Conservation (phyloP, 2,888 invertebrate genomes). For the Monopis laevigella region DNA sequence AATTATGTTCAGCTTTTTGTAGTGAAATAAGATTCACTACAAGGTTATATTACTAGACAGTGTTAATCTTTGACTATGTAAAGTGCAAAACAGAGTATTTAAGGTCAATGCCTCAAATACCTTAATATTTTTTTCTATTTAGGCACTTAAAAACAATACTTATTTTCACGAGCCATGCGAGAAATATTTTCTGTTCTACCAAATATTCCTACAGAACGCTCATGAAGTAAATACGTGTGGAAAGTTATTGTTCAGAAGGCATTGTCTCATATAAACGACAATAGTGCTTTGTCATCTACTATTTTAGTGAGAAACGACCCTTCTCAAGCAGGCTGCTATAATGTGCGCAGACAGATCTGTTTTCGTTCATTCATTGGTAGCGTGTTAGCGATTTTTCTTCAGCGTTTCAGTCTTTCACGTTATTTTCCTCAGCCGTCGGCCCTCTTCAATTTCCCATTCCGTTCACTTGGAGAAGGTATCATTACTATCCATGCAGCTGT, state of each 20-base stretch:
- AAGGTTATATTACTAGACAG: too few species aligned
- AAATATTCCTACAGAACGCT: conserved; percentile 4
- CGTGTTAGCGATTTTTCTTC: conserved; percentile 30
- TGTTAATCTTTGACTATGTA: too few species aligned
- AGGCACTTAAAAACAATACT: too few species aligned
- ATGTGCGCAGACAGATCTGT: conserved; percentile 21
- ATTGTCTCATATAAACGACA: conserved; percentile 33
- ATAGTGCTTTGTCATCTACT: conserved; percentile 32
- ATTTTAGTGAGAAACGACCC: conserved; percentile 28
- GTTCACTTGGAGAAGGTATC: conserved; percentile 38
- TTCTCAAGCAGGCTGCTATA: conserved; percentile 29
- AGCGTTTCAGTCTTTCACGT: conserved; percentile 8
- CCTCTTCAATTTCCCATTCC: conserved; percentile 41
- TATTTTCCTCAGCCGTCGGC: conserved; percentile 29
- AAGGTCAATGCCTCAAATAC: too few species aligned
- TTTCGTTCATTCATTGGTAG: conserved; percentile 33
- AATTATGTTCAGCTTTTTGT: too few species aligned
- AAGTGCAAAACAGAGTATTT: too few species aligned
- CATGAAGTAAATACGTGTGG: conserved; percentile 5
- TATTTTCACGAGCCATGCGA: too few species aligned
- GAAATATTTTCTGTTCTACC: too few species aligned
- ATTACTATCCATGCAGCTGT: conserved; percentile 54
- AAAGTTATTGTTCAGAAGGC: conserved; percentile 22
- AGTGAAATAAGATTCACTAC: too few species aligned
- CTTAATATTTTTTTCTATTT: too few species aligned